Evolutionary conservation across 2,113 vertebrate genomes (phyloP), one percentile per base, ranked within the genome.

Genomic region (Regulus satrapa): DNA sequence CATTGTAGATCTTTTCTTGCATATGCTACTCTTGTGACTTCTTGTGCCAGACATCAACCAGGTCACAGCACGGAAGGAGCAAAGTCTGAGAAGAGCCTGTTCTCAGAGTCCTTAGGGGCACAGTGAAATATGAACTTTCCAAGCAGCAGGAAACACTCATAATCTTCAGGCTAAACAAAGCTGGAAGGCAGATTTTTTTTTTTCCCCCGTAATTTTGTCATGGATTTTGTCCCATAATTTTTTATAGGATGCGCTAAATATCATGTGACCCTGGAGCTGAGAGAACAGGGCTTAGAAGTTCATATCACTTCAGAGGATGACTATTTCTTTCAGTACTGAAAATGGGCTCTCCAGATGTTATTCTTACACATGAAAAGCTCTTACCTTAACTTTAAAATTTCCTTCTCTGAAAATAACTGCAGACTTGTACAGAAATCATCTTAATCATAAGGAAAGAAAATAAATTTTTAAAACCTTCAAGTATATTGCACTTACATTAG

Each of bases 31-130:
- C 77, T 92, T 95, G 62, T 84, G 69, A 92, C 76, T 78, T 24
- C 73, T 52, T 85, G 91, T 84, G 86, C 64, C 80, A 94, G 88
- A 89, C 84, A 86, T 87, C 54, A 94, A 72, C 64, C 80, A 88
- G 89, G 91, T 95, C 91, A 89, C 76, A 74, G 68, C 52, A 68
- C 10, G 58, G 68, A 78, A 75, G n/a, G n/a, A 89, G 24, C 3
- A 15, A 61, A 78, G 41, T 41, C 31, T 84, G 61, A 52, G 59
- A 52, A 6, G 5, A 78, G 34, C 34, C 48, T 78, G 26, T 87
- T 73, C 28, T 52, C 52, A 29, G 80, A 48, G 9, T 41, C 38
- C 61, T 84, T 25, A 14, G 52, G 38, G 36, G 7, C 0, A 0
- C 0, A 58, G 41, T 2, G 14, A 62, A 90, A 46, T 59, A 9